Conservation (phyloP, 2,797 vertebrate species). For the Chloroceryle inda region DNA sequence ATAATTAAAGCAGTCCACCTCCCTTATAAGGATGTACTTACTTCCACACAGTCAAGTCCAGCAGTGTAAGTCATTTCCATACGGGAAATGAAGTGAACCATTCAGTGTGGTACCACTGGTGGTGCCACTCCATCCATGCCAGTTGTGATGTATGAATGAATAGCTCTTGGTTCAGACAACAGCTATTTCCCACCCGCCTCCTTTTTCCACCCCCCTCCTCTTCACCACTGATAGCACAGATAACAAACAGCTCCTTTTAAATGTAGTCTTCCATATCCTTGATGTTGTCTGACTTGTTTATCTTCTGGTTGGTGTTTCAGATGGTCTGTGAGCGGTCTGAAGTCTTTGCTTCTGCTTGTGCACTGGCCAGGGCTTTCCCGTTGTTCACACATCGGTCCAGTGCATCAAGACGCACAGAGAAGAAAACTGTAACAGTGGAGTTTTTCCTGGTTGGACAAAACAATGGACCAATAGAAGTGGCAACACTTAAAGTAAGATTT, state of each 20-base stretch:
- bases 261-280: background rate
- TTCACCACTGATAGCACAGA: background rate
- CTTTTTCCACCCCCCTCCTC: fast-evolving
- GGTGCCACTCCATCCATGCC: background rate
- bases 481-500: slow-evolving; percentile 86
- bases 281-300: background rate
- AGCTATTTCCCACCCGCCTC: background rate
- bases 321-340: slow-evolving; percentile 94
- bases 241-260: background rate
- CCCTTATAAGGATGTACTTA: background rate
- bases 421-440: slow-evolving; percentile 90
- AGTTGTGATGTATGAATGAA: fast-evolving
- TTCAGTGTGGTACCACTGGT: background rate
- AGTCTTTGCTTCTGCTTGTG: slow-evolving; percentile 92
- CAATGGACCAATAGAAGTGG: slow-evolving; percentile 83
- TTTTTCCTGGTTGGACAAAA: slow-evolving; percentile 91
- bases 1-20: slow-evolving; percentile 29
- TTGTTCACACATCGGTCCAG: slow-evolving; percentile 92
- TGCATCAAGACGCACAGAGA: slow-evolving; percentile 85
- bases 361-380: slow-evolving; percentile 93
- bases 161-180: background rate
- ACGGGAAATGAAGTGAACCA: background rate
- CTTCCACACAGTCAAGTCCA: background rate
- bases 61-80: background rate
- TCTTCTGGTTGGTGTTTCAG: slow-evolving; percentile 76